Evolutionary conservation across 2,888 invertebrate species (phyloP).

Genomic region (Phasia obesa): DNA sequence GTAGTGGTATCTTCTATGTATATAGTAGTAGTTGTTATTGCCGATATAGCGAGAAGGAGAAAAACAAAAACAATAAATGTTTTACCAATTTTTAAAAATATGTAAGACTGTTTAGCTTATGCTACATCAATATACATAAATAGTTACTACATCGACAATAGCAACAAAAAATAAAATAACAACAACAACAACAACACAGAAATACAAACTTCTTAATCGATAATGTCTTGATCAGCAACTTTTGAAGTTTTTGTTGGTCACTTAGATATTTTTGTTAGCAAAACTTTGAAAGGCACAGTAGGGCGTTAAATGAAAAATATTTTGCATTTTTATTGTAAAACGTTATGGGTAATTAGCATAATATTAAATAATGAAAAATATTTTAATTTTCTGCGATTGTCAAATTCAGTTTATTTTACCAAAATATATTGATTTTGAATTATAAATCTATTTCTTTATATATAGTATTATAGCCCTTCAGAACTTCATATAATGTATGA

Average conservation of each 20-base stretch:
- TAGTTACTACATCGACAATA: conserved; percentile 30
- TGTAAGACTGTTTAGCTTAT: conserved; percentile 56
- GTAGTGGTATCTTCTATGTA: background rate
- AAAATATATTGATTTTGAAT: too few species aligned
- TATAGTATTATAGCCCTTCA: too few species aligned
- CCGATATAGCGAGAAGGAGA: too few species aligned
- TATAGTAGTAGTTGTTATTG: too few species aligned
- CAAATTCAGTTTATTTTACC: too few species aligned
- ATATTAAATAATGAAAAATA: too few species aligned
- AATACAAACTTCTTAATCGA: conserved; percentile 73
- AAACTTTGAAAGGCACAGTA: background rate
- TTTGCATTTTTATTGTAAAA: too few species aligned
- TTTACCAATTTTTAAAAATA: conserved; percentile 66
- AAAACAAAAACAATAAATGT: conserved; percentile 55
- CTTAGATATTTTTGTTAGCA: background rate
- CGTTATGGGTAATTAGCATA: too few species aligned
- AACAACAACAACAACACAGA: conserved; percentile 13
- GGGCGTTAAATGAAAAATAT: background rate
- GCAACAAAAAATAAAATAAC: conserved; percentile 37
- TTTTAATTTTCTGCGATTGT: too few species aligned
- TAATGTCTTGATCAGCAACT: conserved; percentile 80
- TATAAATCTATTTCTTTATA: too few species aligned
- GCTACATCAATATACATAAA: conserved; percentile 38
- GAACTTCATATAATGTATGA: too few species aligned
- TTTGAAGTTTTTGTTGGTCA: conserved; percentile 32